Conservation (phyloP, 2,113 vertebrate species). For the Elanus axillaris region DNA sequence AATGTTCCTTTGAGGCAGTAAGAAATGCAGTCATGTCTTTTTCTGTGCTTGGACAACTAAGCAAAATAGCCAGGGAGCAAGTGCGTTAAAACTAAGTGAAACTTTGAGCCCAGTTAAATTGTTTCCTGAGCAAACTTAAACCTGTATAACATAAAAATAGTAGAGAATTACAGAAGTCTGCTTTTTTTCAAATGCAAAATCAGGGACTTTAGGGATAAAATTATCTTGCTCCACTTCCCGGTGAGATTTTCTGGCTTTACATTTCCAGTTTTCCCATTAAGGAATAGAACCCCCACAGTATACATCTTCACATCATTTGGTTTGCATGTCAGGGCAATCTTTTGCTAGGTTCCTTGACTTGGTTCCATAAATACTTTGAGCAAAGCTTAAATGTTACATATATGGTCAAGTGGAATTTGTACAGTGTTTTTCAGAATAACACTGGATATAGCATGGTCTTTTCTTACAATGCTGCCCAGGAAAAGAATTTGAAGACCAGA, state of each 20-base stretch:
- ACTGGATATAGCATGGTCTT: not conserved
- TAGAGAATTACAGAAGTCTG: not conserved
- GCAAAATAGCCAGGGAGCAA: not conserved
- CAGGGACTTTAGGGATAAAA: not conserved
- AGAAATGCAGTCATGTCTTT: not conserved
- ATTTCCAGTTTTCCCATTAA: not conserved
- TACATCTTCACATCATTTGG: not conserved
- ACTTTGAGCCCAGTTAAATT: constrained; percentile 3
- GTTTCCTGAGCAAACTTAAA: not conserved
- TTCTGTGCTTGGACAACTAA: not conserved
- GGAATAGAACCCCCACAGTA: not conserved
- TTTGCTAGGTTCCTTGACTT: not conserved
- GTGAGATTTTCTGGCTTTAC: not conserved
- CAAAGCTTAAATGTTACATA: not conserved
- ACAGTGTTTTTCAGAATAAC: not conserved
- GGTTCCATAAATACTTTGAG: not conserved
- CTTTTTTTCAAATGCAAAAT: not conserved
- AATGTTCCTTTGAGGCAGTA: constrained; percentile 2
- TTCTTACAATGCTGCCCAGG: not conserved
- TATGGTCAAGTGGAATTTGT: not conserved
- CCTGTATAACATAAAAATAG: not conserved
- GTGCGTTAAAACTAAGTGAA: not conserved
- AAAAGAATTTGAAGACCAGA: not conserved
- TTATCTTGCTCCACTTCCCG: not conserved
- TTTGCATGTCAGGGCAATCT: not conserved